Evolutionary conservation across 2,888 invertebrate genomes (phyloP).

Genomic region (Melinaea marsaeus): DNA sequence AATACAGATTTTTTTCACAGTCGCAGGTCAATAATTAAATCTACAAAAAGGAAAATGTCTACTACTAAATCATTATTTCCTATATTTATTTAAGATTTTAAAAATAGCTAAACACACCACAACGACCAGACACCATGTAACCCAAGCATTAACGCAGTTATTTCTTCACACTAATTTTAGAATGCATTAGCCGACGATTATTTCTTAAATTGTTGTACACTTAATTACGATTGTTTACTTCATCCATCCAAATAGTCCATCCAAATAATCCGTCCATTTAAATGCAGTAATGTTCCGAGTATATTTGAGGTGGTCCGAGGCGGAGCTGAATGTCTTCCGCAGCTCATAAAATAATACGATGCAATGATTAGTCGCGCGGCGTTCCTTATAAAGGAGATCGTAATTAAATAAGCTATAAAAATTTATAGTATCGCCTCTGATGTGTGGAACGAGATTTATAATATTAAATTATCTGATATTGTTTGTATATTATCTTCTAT

Average conservation of each 20-base stretch:
- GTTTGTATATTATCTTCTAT: background rate
- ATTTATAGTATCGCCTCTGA: conserved; percentile 16
- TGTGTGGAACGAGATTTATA: background rate
- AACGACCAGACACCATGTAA: no score
- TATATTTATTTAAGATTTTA: no score
- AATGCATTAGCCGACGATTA: conserved; percentile 59
- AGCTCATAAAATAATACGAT: conserved; percentile 50
- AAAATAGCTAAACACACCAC: background rate
- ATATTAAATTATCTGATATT: background rate
- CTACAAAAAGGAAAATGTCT: no score
- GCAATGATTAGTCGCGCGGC: conserved; percentile 36
- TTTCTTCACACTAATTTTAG: conserved; percentile 59
- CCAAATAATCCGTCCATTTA: conserved; percentile 37
- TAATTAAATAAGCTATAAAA: conserved; percentile 30
- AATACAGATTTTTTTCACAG: no score
- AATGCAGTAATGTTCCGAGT: conserved; percentile 51
- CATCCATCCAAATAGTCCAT: conserved; percentile 41
- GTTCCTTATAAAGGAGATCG: conserved; percentile 18
- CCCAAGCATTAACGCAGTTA: conserved; percentile 32
- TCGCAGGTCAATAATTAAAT: no score
- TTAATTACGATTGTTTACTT: conserved; percentile 64
- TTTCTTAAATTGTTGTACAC: conserved; percentile 54
- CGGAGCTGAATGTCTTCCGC: conserved; percentile 46
- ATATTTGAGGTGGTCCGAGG: conserved; percentile 49
- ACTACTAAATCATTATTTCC: no score